These are phyloP conservation scores for Paramormyrops kingsleyae DNA, from an alignment of 2,113 vertebrate species.

Conservation along the genomic window DNA sequence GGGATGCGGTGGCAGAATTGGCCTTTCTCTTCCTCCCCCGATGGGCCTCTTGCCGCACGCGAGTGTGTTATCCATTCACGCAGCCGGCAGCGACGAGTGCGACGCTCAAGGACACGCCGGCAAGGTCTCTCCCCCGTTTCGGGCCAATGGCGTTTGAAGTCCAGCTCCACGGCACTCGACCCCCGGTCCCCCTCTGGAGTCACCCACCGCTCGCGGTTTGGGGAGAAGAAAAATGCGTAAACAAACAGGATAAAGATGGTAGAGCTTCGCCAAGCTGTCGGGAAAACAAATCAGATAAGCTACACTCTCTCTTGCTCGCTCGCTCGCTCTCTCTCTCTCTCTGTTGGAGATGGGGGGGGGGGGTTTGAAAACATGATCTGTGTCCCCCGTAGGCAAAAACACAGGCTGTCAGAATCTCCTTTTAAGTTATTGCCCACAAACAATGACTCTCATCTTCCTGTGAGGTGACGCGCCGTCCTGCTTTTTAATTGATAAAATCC, in stretches of 20 bases:
- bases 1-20: background rate
- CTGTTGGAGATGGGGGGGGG: background rate
- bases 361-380: background rate
- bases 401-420: conserved; percentile 15
- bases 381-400: background rate
- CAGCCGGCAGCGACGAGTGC: background rate
- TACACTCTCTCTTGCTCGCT: background rate
- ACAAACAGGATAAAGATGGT: background rate
- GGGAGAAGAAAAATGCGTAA: background rate
- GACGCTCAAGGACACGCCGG: background rate
- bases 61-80: background rate
- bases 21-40: background rate
- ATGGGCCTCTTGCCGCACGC: background rate
- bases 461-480: background rate
- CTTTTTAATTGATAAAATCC: conserved; percentile 13
- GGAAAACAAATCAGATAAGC: conserved; percentile 13
- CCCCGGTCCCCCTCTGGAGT: background rate
- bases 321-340: background rate
- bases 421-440: conserved; percentile 16
- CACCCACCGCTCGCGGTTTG: background rate
- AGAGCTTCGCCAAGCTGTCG: background rate
- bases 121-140: background rate
- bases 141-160: background rate
- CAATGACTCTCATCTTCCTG: conserved; percentile 5
- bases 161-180: background rate